Percentiles rank a stretch among this genome's conserved stretches.
These are phyloP conservation scores for Eupithecia subfuscata DNA, from an alignment of 2,888 invertebrate species.

Conservation along the genomic window DNA sequence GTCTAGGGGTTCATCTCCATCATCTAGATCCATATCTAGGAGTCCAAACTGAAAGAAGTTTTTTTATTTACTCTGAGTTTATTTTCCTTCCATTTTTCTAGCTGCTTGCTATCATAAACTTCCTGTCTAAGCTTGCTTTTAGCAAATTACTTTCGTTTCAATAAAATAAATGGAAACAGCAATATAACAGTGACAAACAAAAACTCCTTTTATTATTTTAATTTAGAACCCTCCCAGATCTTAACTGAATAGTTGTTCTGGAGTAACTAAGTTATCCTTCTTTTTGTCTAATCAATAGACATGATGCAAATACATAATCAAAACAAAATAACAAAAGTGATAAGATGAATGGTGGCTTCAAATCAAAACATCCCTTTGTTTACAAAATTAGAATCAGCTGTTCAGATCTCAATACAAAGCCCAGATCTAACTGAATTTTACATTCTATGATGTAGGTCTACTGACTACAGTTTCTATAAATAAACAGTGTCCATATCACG, in stretches of 20 bases:
- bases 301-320: background rate
- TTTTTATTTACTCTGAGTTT: background rate
- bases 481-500: conserved; percentile 41
- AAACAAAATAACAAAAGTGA: background rate
- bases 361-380: conserved; percentile 49
- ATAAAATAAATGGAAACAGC: too few relatives aligned
- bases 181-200: too few relatives aligned
- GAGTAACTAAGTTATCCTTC: background rate
- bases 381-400: conserved; percentile 58
- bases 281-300: background rate
- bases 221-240: background rate
- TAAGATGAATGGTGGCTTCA: conserved; percentile 21
- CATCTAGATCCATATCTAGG: conserved; percentile 86
- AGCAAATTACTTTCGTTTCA: too few relatives aligned
- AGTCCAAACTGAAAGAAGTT: conserved; percentile 86
- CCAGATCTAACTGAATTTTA: conserved; percentile 21
- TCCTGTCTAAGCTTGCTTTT: too few relatives aligned
- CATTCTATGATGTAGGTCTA: conserved; percentile 24
- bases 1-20: conserved; percentile 81
- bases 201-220: too few relatives aligned
- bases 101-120: background rate
- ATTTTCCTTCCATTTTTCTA: background rate
- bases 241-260: background rate
- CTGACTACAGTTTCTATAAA: conserved; percentile 44
- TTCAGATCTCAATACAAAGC: conserved; percentile 29